Base-by-base conservation (phyloP, 1,140 invertebrate species). In the Tetramorium alpestre region DNA sequence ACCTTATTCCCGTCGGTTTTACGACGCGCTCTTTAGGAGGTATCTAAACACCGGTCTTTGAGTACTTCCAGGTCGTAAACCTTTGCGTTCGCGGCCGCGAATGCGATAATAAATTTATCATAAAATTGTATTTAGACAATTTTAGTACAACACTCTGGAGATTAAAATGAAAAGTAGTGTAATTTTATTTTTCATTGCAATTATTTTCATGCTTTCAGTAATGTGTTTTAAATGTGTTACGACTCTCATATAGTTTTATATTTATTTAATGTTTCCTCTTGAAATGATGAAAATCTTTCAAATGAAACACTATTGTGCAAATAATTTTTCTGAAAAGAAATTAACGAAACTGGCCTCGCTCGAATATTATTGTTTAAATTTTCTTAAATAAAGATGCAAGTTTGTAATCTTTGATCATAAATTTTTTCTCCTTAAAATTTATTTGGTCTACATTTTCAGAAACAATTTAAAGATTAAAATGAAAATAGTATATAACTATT, bases 1-100 rank as follows among this genome's bases (percentile, higher is more conserved):
- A 56, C 38, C 65, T 70, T 70, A 70, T 58, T 70, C 78, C 44
- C 33, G n/a, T 49, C 13, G 41, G 58, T 78, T 60, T 54, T 33
- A 76, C 5, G 44, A 65, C 60, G 76, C 60, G 33, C 44, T 38
- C 76, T 67, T 80, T 51, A 51, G 16, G 16, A n/a, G 28, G 44
- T 28, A 25, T 78, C 62, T 78, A 65, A 47, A 47, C 25, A 47
- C 54, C 73, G 38, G 49, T n/a, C 54, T 54, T n/a, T 78, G 18
- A 47, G 7, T 64, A n/a, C 18, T 47, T 49, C 41, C 28, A 47
- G 16, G 44, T 81, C 38, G 64, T 70, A 56, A 69, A 54, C 22
- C 41, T 47, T 65, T 22, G 41, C 28, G 25, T 25, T 44, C 38
- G 3, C 28, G 33, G 25, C 33, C 49, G 70, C 70, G 49, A 73